phyloP scores from a whole-genome alignment of 2,797 vertebrate genomes.

The Caiman crocodilus region DNA sequence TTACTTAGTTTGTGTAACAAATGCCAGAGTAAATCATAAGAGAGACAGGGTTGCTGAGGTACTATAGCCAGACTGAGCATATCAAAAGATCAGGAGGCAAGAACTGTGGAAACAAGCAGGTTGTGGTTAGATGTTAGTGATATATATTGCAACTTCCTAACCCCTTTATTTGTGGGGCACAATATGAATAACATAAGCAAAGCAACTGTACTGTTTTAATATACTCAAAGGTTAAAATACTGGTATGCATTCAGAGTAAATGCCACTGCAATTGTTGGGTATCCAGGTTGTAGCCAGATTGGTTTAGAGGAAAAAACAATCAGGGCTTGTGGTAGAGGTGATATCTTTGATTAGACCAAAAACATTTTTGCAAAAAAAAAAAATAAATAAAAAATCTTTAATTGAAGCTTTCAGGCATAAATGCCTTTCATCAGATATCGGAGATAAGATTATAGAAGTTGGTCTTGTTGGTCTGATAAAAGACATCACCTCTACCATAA shows the following conservation, averaged over 20 bases:
- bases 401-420: no score
- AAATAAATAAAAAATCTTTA: no score
- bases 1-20: slow-evolving; percentile 30
- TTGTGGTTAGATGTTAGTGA: background rate
- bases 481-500: no score
- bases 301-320: no score
- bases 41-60: background rate
- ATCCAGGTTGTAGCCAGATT: no score
- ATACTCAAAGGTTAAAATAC: background rate
- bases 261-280: background rate
- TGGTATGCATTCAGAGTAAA: background rate
- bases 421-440: no score
- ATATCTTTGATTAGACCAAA: no score
- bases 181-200: background rate
- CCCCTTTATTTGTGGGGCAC: background rate
- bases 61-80: slow-evolving; percentile 17
- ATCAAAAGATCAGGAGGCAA: slow-evolving; percentile 5
- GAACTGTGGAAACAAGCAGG: background rate
- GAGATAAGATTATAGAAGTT: no score
- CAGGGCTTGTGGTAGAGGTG: no score
- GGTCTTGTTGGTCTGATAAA: no score
- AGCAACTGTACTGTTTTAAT: background rate
- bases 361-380: no score
- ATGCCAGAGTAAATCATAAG: background rate
- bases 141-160: background rate